Evolutionary conservation across 2,888 invertebrate species (phyloP).

Genomic region (Calameuta pallipes): DNA sequence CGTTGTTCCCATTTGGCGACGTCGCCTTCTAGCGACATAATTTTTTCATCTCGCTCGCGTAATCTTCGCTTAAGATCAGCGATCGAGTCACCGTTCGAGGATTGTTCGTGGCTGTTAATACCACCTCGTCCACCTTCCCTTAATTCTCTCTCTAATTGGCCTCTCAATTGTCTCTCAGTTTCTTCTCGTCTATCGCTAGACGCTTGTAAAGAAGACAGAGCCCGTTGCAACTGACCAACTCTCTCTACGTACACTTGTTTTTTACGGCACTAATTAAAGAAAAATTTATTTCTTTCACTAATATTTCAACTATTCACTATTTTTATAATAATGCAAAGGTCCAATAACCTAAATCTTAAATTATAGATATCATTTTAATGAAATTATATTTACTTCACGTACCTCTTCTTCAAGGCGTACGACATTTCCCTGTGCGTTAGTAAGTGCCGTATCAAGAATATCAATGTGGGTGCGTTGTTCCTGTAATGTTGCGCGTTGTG

Average conservation of each 20-base stretch:
- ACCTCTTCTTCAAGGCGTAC: constrained; percentile 91
- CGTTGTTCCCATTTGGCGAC: constrained; percentile 89
- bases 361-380: not conserved
- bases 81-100: constrained; percentile 70
- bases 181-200: constrained; percentile 88
- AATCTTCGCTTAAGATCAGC: constrained; percentile 74
- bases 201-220: constrained; percentile 82
- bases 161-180: constrained; percentile 84
- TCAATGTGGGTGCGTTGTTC: constrained; percentile 94
- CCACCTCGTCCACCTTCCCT: constrained; percentile 67
- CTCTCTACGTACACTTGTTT: constrained; percentile 87
- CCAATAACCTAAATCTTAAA: not conserved
- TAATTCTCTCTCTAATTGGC: constrained; percentile 87
- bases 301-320: not conserved
- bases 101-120: constrained; percentile 59
- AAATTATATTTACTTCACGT: constrained; percentile 29
- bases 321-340: constrained; percentile 1
- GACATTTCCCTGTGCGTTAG: constrained; percentile 90
- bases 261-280: constrained; percentile 76
- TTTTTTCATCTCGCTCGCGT: constrained; percentile 77
- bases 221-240: constrained; percentile 85
- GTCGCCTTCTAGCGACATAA: constrained; percentile 81
- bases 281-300: constrained; percentile 8
- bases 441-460: constrained; percentile 90
- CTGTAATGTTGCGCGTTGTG: constrained; percentile 88